These are phyloP conservation scores for Prietella phreatophila DNA, from an alignment of 2,113 vertebrate genomes.

Conservation along the genomic window DNA sequence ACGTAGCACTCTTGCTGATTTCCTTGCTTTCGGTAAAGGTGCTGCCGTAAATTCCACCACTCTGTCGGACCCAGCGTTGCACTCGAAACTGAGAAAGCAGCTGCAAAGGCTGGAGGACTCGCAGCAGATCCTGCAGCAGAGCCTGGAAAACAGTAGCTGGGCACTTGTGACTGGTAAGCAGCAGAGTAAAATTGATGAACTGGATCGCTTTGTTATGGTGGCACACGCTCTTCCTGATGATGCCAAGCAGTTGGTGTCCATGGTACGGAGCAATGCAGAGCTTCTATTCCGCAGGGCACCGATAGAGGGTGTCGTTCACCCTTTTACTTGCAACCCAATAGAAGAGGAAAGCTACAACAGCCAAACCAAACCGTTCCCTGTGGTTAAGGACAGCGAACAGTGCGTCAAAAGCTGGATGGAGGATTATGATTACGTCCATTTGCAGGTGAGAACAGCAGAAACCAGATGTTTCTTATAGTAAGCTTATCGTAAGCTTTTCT, in stretches of 20 bases:
- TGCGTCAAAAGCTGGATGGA: conserved; percentile 98
- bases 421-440: conserved; percentile 94
- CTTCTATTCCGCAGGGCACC: conserved; percentile 76
- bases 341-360: conserved; percentile 72
- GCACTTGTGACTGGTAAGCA: conserved; percentile 70
- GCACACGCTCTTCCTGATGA: conserved; percentile 85
- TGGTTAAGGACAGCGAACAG: conserved; percentile 75
- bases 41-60: conserved; percentile 77
- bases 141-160: conserved; percentile 82
- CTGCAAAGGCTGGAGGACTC: conserved; percentile 90
- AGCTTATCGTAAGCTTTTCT: background rate
- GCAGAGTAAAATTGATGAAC: conserved; percentile 83
- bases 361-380: conserved; percentile 69
- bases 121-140: conserved; percentile 88
- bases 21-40: conserved; percentile 82
- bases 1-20: conserved; percentile 75
- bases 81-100: conserved; percentile 84
- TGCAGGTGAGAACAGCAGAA: conserved; percentile 78
- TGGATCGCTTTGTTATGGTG: conserved; percentile 93
- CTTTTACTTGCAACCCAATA: conserved; percentile 62
- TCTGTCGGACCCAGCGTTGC: conserved; percentile 77
- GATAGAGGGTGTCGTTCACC: conserved; percentile 56
- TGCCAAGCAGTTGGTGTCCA: conserved; percentile 86
- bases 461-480: background rate
- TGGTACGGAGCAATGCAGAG: conserved; percentile 78